Percentiles rank a stretch among this genome's conserved stretches.
Evolutionary conservation across 2,113 vertebrate genomes (phyloP).

Genomic region (Opisthocomus hoazin): DNA sequence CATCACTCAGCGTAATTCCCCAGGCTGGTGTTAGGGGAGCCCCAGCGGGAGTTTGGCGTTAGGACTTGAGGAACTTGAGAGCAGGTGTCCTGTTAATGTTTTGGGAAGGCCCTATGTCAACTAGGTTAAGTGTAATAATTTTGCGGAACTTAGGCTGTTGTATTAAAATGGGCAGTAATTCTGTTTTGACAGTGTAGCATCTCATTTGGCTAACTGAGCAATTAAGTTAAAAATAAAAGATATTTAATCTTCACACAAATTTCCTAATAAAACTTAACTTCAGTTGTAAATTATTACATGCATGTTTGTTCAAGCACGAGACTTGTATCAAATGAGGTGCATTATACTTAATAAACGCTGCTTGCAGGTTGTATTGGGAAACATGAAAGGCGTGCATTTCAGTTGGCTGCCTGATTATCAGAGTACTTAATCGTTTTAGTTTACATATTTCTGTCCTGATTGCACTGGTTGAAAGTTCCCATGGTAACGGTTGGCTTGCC

Average conservation of each 20-base stretch:
- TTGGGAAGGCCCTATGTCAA: background rate
- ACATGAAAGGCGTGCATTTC: accelerated
- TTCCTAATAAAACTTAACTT: background rate
- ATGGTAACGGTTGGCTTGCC: background rate
- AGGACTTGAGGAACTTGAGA: background rate
- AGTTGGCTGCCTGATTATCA: background rate
- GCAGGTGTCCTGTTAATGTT: background rate
- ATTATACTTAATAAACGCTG: accelerated
- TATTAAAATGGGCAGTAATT: background rate
- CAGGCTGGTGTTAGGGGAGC: background rate
- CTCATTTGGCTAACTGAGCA: background rate
- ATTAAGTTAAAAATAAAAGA: background rate
- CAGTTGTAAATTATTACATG: background rate
- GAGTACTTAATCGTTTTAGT: accelerated
- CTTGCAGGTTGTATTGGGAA: background rate
- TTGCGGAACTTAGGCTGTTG: background rate
- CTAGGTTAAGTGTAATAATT: background rate
- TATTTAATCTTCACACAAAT: background rate
- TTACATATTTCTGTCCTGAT: background rate
- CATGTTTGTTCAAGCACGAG: background rate
- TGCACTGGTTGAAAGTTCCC: background rate
- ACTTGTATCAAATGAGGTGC: background rate
- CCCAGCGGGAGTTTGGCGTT: background rate
- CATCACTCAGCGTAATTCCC: accelerated
- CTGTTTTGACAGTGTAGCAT: background rate